phyloP scores from a whole-genome alignment of 2,888 invertebrate species.

The Eupeodes latifasciatus region DNA sequence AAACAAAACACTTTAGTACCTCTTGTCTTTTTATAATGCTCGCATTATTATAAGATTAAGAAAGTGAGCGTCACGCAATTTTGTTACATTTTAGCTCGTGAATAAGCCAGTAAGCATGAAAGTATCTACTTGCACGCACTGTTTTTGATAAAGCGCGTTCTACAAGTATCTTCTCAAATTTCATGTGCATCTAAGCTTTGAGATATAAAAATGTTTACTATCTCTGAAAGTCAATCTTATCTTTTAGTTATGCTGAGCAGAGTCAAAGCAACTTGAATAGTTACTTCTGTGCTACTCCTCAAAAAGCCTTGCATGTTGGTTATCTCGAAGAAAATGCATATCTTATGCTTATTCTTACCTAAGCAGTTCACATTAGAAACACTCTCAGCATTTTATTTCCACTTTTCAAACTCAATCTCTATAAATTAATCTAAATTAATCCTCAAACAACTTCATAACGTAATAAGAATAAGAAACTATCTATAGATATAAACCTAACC shows the following conservation, averaged over 20 bases:
- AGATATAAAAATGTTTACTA: background rate
- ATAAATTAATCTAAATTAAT: background rate
- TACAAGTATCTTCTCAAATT: no score
- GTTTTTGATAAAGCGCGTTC: no score
- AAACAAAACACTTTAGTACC: no score
- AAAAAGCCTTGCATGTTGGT: background rate
- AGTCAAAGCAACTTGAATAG: background rate
- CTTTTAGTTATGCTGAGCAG: background rate
- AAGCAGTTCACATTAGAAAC: no score
- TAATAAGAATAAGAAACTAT: background rate
- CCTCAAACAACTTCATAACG: background rate
- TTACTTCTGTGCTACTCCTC: slow-evolving; percentile 5
- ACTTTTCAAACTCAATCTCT: no score
- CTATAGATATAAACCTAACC: background rate
- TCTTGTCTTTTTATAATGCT: no score
- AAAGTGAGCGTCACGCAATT: no score
- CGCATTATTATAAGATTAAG: background rate
- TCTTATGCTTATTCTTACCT: background rate
- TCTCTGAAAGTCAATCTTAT: background rate
- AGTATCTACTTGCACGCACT: no score
- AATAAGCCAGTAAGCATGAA: no score
- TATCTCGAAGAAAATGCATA: background rate
- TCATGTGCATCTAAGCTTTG: no score
- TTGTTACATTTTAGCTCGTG: no score
- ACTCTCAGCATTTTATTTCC: background rate